Conservation (phyloP, 2,888 invertebrate genomes). For the Gastracanthus pulcherrimus region DNA sequence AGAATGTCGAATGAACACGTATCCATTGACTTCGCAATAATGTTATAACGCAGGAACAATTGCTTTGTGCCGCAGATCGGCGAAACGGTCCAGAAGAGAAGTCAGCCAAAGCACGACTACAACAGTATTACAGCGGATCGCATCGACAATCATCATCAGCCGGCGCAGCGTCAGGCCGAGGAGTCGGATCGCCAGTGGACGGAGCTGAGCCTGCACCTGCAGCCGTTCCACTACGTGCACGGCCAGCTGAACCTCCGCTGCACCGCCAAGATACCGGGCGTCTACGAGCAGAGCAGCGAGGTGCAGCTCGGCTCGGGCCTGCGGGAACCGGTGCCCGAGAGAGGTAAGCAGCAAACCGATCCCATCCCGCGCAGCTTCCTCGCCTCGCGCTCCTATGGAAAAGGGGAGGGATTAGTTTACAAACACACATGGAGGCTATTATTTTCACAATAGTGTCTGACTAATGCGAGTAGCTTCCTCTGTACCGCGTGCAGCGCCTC, state of each 20-base stretch:
- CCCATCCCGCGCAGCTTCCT: neutral
- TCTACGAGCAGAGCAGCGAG: constrained; percentile 85
- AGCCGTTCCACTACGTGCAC: constrained; percentile 80
- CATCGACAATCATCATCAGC: constrained; percentile 23
- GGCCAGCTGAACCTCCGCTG: constrained; percentile 86
- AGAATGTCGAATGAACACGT: neutral
- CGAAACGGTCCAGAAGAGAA: constrained; percentile 64
- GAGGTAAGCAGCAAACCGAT: constrained; percentile 80
- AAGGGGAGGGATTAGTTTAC: neutral
- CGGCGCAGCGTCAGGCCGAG: constrained; percentile 38
- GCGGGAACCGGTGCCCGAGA: constrained; percentile 88
- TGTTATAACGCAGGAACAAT: constrained; percentile 42
- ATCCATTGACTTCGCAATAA: no score
- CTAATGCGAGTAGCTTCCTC: neutral
- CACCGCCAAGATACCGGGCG: constrained; percentile 83
- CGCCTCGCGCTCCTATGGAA: neutral
- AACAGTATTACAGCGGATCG: constrained; percentile 57
- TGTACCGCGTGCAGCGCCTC: neutral
- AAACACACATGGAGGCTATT: neutral
- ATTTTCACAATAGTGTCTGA: neutral
- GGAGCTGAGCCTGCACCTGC: constrained; percentile 81
- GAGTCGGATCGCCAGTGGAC: constrained; percentile 80
- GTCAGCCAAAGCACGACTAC: constrained; percentile 58
- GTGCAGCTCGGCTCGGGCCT: constrained; percentile 84
- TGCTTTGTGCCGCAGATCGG: constrained; percentile 67